Base-by-base conservation (phyloP, 2,888 invertebrate species). In the Acleris emargana region DNA sequence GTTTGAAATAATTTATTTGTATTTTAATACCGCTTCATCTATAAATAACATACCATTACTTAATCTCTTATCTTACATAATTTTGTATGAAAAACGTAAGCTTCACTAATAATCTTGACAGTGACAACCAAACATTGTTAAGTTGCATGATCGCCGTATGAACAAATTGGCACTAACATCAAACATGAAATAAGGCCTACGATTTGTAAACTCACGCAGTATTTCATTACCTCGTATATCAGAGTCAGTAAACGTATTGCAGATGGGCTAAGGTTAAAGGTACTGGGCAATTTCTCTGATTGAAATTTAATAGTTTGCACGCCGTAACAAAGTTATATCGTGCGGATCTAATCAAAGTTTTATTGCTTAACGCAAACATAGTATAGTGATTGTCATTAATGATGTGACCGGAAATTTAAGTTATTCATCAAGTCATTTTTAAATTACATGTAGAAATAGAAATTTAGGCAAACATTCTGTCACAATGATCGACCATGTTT, bases 211-310 rank as follows among this genome's bases (percentile, higher is more conserved):
- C 76, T 55, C 49, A 55, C 32, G 32, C 18, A 71, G 73, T 76
- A 76, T 83, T 85, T 86, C 87, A 82, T 85, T 86, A 85, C 81
- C 80, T 84, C 78, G 84, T 88, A 83, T 83, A 83, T 86, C 86
- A 82, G 77, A 64, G 28, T 50, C 13, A 6, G 25, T 28, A 58
- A 71, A 54, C 62, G 60, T 47, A 61, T 58, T 62, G 67, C 67
- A 61, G 51, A 43, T 67, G 42, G 73, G 76, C 73, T 69, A 72
- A 74, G 74, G 69, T 76, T 77, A 81, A 38, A 38, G 32, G 28
- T 28, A 4, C 20, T 16, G 9, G 25, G 57, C 6, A 47, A 61
- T 84, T 80, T 86, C 84, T 83, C 87, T 89, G 87, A 88, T 88
- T 86, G 84, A 84, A 87, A 88, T 89, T 89, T 89, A 88, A 89